Conservation (phyloP, 2,797 vertebrate species). For the Merluccius polli region DNA sequence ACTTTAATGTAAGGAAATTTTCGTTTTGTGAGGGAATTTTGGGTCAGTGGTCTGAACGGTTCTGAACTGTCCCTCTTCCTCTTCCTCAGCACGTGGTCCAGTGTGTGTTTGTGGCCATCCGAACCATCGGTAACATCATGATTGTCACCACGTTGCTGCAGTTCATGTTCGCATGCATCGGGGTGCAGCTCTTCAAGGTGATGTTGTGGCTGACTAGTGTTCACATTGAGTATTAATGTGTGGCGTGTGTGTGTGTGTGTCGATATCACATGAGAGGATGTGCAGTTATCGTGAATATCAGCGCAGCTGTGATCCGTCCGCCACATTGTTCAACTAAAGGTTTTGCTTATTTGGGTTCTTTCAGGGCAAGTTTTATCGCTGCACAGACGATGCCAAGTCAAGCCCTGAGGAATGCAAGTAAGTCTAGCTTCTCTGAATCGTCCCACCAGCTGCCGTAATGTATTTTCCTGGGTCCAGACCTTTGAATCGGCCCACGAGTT, state of each 20-base stretch:
- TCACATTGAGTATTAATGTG: not conserved
- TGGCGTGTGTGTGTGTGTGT: not conserved
- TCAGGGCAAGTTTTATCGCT: conserved; percentile 95
- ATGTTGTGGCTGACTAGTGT: conserved; percentile 9
- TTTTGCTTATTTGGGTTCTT: conserved; percentile 18
- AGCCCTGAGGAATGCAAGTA: conserved; percentile 93
- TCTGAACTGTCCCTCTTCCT: conserved; percentile 13
- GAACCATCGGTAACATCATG: conserved; percentile 99
- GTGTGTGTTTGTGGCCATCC: conserved; percentile 97
- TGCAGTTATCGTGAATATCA: too few species aligned
- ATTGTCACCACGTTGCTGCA: conserved; percentile 98
- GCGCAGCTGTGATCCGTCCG: too few species aligned
- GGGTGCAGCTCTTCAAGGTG: conserved; percentile 98
- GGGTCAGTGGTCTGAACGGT: not conserved
- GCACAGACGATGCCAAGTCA: conserved; percentile 94
- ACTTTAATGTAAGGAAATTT: not conserved
- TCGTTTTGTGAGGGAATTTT: not conserved
- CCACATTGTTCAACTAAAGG: not conserved
- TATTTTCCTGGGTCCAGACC: too few species aligned
- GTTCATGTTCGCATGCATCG: conserved; percentile 99
- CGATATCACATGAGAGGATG: too few species aligned
- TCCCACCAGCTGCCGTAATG: not conserved
- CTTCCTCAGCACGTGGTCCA: conserved; percentile 91
- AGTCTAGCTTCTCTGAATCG: conserved; percentile 43
- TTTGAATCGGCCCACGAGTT: too few species aligned